A percentile compares a stretch with the other conserved stretches of the same genome.
phyloP scores from a whole-genome alignment of 2,888 invertebrate genomes.

The Uloborus plumipes region DNA sequence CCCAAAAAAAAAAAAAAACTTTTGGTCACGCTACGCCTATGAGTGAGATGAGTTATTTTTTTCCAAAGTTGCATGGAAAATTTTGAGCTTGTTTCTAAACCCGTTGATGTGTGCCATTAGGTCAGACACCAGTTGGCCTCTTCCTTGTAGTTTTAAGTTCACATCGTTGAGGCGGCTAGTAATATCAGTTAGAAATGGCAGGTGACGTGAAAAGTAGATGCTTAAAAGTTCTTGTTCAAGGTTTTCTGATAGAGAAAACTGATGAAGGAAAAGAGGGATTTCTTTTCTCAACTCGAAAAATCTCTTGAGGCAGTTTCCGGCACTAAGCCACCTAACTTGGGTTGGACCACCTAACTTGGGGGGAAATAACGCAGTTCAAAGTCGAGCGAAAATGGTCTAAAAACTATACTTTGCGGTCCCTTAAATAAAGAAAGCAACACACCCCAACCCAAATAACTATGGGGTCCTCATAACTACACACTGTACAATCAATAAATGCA shows the following conservation, averaged over 20 bases:
- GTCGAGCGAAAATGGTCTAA: too few relatives aligned
- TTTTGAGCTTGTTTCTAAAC: slow-evolving; percentile 18
- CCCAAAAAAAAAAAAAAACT: too few relatives aligned
- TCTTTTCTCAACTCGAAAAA: slow-evolving; percentile 12
- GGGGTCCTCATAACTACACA: too few relatives aligned
- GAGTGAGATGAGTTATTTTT: not conserved
- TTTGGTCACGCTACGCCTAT: too few relatives aligned
- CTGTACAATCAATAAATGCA: too few relatives aligned
- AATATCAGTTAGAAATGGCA: slow-evolving; percentile 13
- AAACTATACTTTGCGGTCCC: too few relatives aligned
- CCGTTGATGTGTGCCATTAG: slow-evolving; percentile 16
- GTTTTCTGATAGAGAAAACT: slow-evolving; percentile 4
- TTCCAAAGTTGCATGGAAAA: slow-evolving; percentile 7
- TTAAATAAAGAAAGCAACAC: too few relatives aligned
- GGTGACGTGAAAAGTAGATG: not conserved
- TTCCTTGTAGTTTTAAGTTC: slow-evolving; percentile 16
- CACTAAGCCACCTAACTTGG: slow-evolving; percentile 21
- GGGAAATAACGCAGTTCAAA: too few relatives aligned
- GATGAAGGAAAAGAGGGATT: slow-evolving; percentile 18
- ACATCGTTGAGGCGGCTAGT: slow-evolving; percentile 6
- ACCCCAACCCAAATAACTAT: too few relatives aligned
- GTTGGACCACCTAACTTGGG: too few relatives aligned
- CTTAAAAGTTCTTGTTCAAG: slow-evolving; percentile 9
- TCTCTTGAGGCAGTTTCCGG: slow-evolving; percentile 11
- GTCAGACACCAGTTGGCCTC: slow-evolving; percentile 21